Base-by-base conservation (phyloP, 2,113 vertebrate genomes). In the Cinclus cinclus region DNA sequence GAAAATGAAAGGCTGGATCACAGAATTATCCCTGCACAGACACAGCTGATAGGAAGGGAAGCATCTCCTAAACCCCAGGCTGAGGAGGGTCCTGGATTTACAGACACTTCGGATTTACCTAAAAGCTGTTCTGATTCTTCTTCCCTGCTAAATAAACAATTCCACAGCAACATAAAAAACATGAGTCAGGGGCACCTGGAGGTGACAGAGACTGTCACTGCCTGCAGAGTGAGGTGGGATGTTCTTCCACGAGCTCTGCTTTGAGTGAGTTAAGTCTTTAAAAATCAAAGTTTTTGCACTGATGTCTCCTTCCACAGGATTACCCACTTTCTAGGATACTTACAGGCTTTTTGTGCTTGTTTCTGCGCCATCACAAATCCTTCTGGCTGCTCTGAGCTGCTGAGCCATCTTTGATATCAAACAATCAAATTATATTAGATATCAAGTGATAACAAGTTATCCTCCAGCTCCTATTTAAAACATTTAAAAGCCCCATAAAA, bases 281-380 rank as follows among this genome's bases (percentile, higher is more conserved):
- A 60, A 83, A 70, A 28, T 4, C 74, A 25, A 60, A 59, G 14
- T 50, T 58, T 1, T n/a, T 27, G 11, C n/a, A 24, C 25, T 23
- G 7, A 22, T n/a, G 19, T 8, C 30, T 56, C 31, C 37, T 82
- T 52, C 49, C 70, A 59, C 7, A 11, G 82, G n/a, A 19, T 31
- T 13, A 11, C 3, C 22, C 6, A 6, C 0, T 2, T n/a, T 30
- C 70, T 16, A 5, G 9, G 8, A 31, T 8, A 3, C 6, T 64
- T 6, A 9, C 35, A 24, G 71, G 2, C 58, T 1, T 33, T 27
- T 47, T 18, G 28, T 68, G 23, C 50, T 67, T 35, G 3, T 60
- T 70, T 50, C 30, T 49, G 33, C 16, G 30, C 27, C 19, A 1
- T 18, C 71, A 83, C 14, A 3, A 46, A 28, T 28, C 63, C 50